Percentiles rank a stretch among this genome's conserved stretches.
These are phyloP conservation scores for Papilio gigon DNA, from an alignment of 2,888 invertebrate species.

Conservation along the genomic window DNA sequence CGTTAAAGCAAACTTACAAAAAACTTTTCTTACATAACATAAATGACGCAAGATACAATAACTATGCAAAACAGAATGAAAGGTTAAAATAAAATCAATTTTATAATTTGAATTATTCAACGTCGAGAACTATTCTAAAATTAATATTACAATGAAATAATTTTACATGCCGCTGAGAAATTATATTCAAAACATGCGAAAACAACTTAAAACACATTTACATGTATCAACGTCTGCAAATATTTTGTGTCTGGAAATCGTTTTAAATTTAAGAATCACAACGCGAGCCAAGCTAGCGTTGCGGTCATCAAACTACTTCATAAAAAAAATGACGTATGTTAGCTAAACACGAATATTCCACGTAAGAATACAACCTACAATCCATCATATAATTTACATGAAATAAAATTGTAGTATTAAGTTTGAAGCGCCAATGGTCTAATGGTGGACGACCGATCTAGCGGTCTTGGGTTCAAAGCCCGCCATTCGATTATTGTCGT, in stretches of 20 bases:
- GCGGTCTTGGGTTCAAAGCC: no score
- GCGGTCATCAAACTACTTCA: conserved; percentile 12
- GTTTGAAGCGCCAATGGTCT: no score
- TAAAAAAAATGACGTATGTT: conserved; percentile 4
- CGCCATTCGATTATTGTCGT: no score
- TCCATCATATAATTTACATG: conserved; percentile 17
- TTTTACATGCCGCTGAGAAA: no score
- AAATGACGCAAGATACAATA: no score
- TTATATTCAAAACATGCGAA: no score
- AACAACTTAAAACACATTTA: background rate
- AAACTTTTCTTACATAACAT: background rate
- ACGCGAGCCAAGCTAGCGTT: background rate
- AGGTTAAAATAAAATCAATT: no score
- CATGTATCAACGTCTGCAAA: background rate
- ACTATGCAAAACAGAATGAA: no score
- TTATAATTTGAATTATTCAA: no score
- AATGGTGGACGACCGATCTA: no score
- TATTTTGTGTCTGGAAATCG: background rate
- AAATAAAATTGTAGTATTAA: conserved; percentile 8
- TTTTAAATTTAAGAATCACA: background rate
- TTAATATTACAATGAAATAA: no score
- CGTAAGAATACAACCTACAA: background rate
- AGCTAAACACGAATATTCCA: conserved; percentile 8
- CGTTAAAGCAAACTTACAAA: background rate
- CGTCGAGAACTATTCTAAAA: no score